Base-by-base conservation (phyloP, 1,140 invertebrate species). In the Scaptomyza pallida region DNA sequence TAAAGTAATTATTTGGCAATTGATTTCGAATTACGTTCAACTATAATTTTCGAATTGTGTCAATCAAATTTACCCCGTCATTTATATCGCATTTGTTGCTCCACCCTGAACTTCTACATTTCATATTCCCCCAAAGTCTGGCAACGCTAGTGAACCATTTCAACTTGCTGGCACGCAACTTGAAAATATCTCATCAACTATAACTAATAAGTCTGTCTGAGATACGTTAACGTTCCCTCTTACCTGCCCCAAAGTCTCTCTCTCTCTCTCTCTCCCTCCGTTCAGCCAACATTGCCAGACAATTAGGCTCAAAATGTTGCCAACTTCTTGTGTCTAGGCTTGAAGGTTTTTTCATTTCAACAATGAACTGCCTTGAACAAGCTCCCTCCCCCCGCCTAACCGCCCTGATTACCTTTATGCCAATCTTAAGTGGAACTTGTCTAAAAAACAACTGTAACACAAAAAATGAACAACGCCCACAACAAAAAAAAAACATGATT, bases 351-450 rank as follows among this genome's bases (percentile, higher is more conserved):
- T n/a, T n/a, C n/a, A 13, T 50, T 51, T 63, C 64, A 79, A 72
- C 72, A 73, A 72, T 76, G 81, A 83, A 83, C 81, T 59, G 76
- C 77, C 80, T 83, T 83, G 80, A 83, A 83, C 81, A 70, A 63
- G 17, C 16, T 12, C 33, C 30, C 30, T 45, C 13, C 12, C 12
- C 15, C 23, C 23, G 13, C 13, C 2, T 1, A 21, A 16, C 8
- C 12, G 15, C 8, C 17, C 50, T 69, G 59, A 63, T 69, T 56
- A 21, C 43, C 41, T 43, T 33, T 33, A n/a, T 4, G 52, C 41
- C 21, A 33, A 44, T 44, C 37, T 43, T 12, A 10, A 19, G 35
- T 40, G 19, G 41, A 33, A 47, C 23, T 33, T 52, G 44, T n/a
- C 40, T 10, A 13, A 44, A 59, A 62, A 64, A 52, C 26, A 68